Conservation (phyloP, 2,888 invertebrate species). For the Calephelis perditalis region DNA sequence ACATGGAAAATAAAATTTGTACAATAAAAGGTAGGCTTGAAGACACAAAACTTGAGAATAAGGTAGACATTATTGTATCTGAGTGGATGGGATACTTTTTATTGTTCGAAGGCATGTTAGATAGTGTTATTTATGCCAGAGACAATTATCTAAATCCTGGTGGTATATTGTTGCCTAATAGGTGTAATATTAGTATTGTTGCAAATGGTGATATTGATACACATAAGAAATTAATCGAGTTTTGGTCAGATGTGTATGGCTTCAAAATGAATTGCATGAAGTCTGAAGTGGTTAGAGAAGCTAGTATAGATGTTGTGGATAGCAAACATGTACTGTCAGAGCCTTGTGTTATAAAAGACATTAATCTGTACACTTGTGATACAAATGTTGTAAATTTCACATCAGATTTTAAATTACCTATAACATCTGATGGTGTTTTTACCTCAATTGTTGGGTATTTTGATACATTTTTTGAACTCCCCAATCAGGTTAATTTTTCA, state of each 20-base stretch:
- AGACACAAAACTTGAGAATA: slow-evolving; percentile 86
- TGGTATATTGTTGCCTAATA: slow-evolving; percentile 90
- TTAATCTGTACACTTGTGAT: slow-evolving; percentile 87
- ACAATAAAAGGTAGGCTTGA: slow-evolving; percentile 92
- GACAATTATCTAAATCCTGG: slow-evolving; percentile 87
- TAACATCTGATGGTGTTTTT: slow-evolving; percentile 81
- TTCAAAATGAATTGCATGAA: slow-evolving; percentile 96
- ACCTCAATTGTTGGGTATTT: slow-evolving; percentile 95
- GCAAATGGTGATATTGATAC: slow-evolving; percentile 88
- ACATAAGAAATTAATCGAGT: slow-evolving; percentile 85
- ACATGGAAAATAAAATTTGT: slow-evolving; percentile 83
- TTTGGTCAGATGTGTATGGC: slow-evolving; percentile 96
- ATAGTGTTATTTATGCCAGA: slow-evolving; percentile 93
- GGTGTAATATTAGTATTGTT: slow-evolving; percentile 88
- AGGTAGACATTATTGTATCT: slow-evolving; percentile 95
- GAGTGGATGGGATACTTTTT: slow-evolving; percentile 99
- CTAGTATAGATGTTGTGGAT: slow-evolving; percentile 72
- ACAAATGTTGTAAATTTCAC: slow-evolving; percentile 85
- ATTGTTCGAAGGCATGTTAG: slow-evolving; percentile 97
- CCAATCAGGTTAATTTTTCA: slow-evolving; percentile 82
- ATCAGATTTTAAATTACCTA: slow-evolving; percentile 82
- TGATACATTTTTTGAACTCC: slow-evolving; percentile 90
- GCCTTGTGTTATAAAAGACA: slow-evolving; percentile 80
- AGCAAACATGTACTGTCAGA: slow-evolving; percentile 82
- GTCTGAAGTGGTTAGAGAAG: slow-evolving; percentile 87